phyloP scores from a whole-genome alignment of 1,140 invertebrate genomes.

The Ceratosolen fusciceps region DNA sequence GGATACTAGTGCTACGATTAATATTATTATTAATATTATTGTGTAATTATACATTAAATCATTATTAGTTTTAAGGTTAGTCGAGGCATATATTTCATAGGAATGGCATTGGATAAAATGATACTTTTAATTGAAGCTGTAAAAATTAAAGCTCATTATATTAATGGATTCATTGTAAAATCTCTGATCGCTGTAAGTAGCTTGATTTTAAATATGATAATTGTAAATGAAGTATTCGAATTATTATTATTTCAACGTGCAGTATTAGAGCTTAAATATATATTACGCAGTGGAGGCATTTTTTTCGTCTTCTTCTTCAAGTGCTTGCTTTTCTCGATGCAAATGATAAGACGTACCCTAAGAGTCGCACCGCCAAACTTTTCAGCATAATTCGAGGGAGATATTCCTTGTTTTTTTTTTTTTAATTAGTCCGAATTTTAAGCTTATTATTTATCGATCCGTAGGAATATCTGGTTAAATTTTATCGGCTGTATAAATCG shows the following conservation, averaged over 20 bases:
- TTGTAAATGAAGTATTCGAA: background rate
- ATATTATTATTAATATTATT: background rate
- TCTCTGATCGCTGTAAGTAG: background rate
- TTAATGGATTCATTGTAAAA: background rate
- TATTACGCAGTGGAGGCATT: background rate
- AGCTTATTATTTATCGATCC: no score
- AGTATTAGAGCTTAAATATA: background rate
- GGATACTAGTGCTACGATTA: background rate
- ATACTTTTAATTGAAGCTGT: background rate
- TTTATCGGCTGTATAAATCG: no score
- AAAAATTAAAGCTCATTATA: background rate
- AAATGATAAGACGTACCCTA: background rate
- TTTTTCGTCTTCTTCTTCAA: background rate
- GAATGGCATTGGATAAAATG: background rate
- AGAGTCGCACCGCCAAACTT: background rate
- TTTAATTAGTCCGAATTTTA: no score
- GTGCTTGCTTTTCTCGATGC: background rate
- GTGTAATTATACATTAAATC: background rate
- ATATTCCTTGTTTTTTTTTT: conserved; percentile 2
- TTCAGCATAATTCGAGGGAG: background rate
- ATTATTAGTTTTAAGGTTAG: background rate
- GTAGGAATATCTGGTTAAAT: no score
- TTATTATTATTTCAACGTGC: background rate
- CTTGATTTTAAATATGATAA: background rate
- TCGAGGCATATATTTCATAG: background rate